A percentile compares a stretch with the other conserved stretches of the same genome.
Conservation (phyloP, 2,888 invertebrate species). For the Marronus borbonicus region DNA sequence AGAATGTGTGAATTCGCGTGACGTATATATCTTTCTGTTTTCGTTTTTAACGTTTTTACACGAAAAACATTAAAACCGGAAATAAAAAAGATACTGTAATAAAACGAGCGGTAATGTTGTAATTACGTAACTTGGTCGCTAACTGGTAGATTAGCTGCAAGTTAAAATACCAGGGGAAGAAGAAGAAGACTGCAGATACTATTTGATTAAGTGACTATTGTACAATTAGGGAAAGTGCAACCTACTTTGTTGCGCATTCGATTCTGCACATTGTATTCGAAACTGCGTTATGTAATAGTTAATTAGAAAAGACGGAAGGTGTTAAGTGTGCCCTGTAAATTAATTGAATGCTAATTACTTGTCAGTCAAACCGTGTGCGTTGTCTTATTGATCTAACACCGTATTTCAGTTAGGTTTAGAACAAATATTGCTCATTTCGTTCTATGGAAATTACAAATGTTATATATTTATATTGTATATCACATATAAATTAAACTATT, state of each 20-base stretch:
- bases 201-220: no score
- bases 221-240: no score
- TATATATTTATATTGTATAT: no score
- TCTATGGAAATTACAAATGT: no score
- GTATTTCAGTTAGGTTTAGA: background rate
- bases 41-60: slow-evolving; percentile 25
- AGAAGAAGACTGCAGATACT: background rate
- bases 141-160: slow-evolving; percentile 2
- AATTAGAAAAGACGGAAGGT: slow-evolving; percentile 42
- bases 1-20: slow-evolving; percentile 41
- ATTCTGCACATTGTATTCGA: background rate
- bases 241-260: background rate
- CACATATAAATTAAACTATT: no score
- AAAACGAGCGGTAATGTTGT: background rate
- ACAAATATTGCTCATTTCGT: background rate
- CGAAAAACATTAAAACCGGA: slow-evolving; percentile 38
- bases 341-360: slow-evolving; percentile 37
- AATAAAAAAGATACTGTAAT: slow-evolving; percentile 22
- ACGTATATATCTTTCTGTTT: slow-evolving; percentile 26
- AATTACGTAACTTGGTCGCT: background rate
- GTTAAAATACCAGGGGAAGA: background rate
- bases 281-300: slow-evolving; percentile 17
- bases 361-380: slow-evolving; percentile 24
- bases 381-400: slow-evolving; percentile 22
- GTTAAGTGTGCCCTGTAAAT: slow-evolving; percentile 24